These are phyloP conservation scores for Eubasilissa splendida DNA, from an alignment of 2,888 invertebrate genomes.

Conservation along the genomic window DNA sequence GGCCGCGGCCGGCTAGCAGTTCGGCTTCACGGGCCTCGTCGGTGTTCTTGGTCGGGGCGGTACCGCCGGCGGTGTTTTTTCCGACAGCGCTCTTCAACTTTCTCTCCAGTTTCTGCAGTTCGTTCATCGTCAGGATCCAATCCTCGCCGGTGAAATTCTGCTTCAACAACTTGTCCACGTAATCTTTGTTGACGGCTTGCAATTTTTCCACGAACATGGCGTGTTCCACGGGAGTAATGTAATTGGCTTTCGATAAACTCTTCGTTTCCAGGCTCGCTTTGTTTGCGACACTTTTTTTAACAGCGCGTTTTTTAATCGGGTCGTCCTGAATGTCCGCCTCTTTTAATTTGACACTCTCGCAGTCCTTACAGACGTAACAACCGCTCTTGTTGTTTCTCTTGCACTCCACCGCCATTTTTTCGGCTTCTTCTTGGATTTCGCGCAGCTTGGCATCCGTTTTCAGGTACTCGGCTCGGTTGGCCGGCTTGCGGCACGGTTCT, in stretches of 20 bases:
- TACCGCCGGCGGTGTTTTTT: neutral
- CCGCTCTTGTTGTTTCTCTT: conserved; percentile 60
- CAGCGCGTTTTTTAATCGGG: conserved; percentile 37
- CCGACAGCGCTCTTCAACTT: conserved; percentile 63
- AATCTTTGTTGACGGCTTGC: conserved; percentile 65
- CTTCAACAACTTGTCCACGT: conserved; percentile 67
- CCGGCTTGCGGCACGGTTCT: conserved; percentile 6
- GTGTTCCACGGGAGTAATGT: conserved; percentile 38
- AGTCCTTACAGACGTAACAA: conserved; percentile 59
- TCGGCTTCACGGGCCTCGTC: conserved; percentile 63
- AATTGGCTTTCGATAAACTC: neutral
- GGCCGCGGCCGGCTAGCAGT: conserved; percentile 66
- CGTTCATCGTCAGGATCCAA: conserved; percentile 68
- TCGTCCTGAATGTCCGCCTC: conserved; percentile 29
- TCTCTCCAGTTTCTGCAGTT: conserved; percentile 65
- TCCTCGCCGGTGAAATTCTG: conserved; percentile 66
- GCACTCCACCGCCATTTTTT: conserved; percentile 59
- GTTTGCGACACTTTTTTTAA: conserved; percentile 43
- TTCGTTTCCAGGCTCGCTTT: conserved; percentile 14
- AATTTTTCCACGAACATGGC: conserved; percentile 64
- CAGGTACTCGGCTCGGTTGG: conserved; percentile 49
- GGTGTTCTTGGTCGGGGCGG: conserved; percentile 59
- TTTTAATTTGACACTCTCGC: conserved; percentile 58
- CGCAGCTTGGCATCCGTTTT: conserved; percentile 62
- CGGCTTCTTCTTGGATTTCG: conserved; percentile 57